Evolutionary conservation across 1,140 invertebrate genomes (phyloP), one percentile per base, ranked within the genome.

Genomic region (Bradysia coprophila): DNA sequence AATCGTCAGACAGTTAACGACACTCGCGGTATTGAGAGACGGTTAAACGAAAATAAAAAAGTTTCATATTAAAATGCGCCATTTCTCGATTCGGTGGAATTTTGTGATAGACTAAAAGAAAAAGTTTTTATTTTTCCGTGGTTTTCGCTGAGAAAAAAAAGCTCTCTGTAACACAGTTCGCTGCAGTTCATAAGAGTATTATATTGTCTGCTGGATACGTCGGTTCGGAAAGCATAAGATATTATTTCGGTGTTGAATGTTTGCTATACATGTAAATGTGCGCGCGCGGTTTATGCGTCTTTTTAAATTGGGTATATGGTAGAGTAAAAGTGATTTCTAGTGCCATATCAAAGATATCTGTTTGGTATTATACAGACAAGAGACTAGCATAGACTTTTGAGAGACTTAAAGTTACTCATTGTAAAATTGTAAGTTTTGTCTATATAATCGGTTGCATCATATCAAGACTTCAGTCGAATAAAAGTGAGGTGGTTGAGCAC

Each of bases 381-480:
- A n/a, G n/a, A n/a, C n/a, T n/a, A n/a, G n/a, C n/a, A n/a, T n/a
- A n/a, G n/a, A n/a, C n/a, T n/a, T n/a, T 28, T 28, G 24, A 28
- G 6, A 8, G 24, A 28, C 6, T 28, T 28, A 28, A 6, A 8
- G 13, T 28, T 8, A 8, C 24, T 6, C 24, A 28, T n/a, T n/a
- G 24, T 28, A 28, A 28, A 28, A 8, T 8, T 28, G 13, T 13
- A 28, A 28, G 24, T 28, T 28, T 28, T 28, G 24, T 8, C 24
- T 60, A 59, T 60, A 60, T 54, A 60, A 60, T 57, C 57, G 51
- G 57, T 60, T 60, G 57, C 57, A 60, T 60, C 57, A 60, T 51
- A 59, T 48, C 49, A 55, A 55, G 57, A 57, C 57, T 60, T 60
- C 57, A 60, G 57, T 60, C 54, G 54, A 48, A 51, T 48, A 50